Conservation (phyloP, 1,140 invertebrate species). For the Meloidogyne chitwoodi region DNA sequence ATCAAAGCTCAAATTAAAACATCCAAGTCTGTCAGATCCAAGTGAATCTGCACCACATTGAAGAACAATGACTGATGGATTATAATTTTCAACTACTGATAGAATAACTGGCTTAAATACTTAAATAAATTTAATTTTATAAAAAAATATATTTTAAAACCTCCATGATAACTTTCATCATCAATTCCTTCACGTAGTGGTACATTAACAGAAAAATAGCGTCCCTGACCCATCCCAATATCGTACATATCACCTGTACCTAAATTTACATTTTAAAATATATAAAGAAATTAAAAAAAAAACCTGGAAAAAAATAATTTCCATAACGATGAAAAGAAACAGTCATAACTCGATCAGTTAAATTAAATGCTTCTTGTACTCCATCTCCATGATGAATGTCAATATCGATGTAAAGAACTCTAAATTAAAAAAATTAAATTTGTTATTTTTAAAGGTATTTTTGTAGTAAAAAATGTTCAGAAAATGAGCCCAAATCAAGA, state of each 20-base stretch:
- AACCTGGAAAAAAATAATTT: constrained; percentile 85
- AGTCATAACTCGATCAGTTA: constrained; percentile 97
- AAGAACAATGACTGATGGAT: constrained; percentile 90
- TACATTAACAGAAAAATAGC: constrained; percentile 93
- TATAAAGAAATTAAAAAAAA: not conserved
- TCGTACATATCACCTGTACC: constrained; percentile 95
- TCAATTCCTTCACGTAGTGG: constrained; percentile 93
- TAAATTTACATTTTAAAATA: constrained; percentile 76
- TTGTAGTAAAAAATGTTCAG: no score
- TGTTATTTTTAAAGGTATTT: no score
- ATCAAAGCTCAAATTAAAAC: constrained; percentile 80
- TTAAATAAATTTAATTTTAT: constrained; percentile 35
- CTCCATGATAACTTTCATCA: constrained; percentile 70
- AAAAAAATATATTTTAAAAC: not conserved
- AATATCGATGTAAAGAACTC: constrained; percentile 97
- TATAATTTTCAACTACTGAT: constrained; percentile 87
- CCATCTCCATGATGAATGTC: constrained; percentile 99
- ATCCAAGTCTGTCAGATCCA: constrained; percentile 84
- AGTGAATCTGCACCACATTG: constrained; percentile 97
- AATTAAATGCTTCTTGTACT: constrained; percentile 97
- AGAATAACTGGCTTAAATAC: constrained; percentile 87
- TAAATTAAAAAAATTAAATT: no score
- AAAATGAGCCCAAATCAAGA: no score
- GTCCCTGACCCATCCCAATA: constrained; percentile 74
- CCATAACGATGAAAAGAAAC: constrained; percentile 99